phyloP scores from a whole-genome alignment of 2,797 vertebrate species.

The Poecilia picta region DNA sequence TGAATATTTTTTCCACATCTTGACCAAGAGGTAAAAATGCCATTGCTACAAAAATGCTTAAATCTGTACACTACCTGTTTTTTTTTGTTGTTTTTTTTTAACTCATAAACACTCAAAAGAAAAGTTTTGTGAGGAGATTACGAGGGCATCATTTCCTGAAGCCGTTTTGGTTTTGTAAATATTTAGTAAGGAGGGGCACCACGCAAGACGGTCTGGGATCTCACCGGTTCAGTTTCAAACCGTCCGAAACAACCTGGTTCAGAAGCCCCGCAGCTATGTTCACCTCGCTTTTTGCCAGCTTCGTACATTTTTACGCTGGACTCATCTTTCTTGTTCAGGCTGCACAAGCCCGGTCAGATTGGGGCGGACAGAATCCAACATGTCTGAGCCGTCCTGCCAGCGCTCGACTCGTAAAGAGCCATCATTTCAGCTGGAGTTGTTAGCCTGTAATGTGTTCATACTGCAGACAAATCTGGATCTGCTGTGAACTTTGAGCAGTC shows the following conservation, averaged over 20 bases:
- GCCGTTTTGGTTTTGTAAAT: neutral
- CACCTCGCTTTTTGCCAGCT: conserved; percentile 6
- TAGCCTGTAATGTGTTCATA: conserved; percentile 3
- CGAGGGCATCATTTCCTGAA: neutral
- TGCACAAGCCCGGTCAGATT: conserved; percentile 31
- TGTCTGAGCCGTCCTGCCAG: conserved; percentile 25
- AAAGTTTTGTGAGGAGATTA: neutral
- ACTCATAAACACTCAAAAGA: neutral
- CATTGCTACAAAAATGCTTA: neutral
- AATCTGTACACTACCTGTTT: conserved; percentile 2
- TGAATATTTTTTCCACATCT: conserved; percentile 16
- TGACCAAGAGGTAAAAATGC: conserved; percentile 12
- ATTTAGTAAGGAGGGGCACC: neutral
- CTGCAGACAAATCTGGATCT: conserved; percentile 20
- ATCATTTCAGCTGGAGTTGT: conserved; percentile 21
- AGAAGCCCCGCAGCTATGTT: conserved; percentile 15
- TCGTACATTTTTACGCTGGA: conserved; percentile 18
- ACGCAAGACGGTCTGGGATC: neutral
- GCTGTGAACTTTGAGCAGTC: neutral
- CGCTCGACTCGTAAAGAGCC: conserved; percentile 12
- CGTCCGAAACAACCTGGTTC: neutral
- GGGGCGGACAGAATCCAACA: conserved; percentile 41
- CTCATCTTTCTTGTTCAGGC: conserved; percentile 3
- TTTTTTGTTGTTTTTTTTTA: neutral
- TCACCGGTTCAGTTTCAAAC: neutral